Percentiles rank a stretch among this genome's conserved stretches.
Conservation (phyloP, 2,113 vertebrate genomes). For the Gasterosteus nipponicus region DNA sequence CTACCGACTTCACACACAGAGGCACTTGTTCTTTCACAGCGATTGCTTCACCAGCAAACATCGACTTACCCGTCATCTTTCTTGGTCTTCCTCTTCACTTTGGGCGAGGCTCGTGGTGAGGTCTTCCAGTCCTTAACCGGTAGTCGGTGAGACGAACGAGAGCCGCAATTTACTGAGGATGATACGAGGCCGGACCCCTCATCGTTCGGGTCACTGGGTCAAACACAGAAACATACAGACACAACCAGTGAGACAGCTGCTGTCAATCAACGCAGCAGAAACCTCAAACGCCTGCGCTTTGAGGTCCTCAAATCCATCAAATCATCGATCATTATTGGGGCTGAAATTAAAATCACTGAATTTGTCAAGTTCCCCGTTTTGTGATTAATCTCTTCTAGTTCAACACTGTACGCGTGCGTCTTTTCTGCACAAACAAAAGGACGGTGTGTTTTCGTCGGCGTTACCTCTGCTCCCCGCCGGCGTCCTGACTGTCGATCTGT, state of each 20-base stretch:
- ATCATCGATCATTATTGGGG: neutral
- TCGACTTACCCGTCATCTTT: slow-evolving; percentile 88
- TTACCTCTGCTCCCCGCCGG: slow-evolving; percentile 96
- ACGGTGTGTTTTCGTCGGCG: neutral
- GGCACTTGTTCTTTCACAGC: too few species aligned
- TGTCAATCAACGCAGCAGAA: neutral
- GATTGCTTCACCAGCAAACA: neutral
- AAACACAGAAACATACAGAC: slow-evolving; percentile 12
- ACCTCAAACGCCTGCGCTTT: neutral
- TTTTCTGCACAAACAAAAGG: neutral
- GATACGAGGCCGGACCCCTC: slow-evolving; percentile 92
- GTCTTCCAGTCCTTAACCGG: slow-evolving; percentile 96
- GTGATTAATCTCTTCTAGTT: neutral
- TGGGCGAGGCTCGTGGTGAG: slow-evolving; percentile 92
- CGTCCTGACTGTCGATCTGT: slow-evolving; percentile 93
- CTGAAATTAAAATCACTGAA: neutral
- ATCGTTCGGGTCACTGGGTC: slow-evolving; percentile 92
- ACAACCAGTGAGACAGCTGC: neutral
- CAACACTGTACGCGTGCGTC: neutral
- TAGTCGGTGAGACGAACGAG: slow-evolving; percentile 88
- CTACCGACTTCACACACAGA: neutral
- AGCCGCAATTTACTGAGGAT: slow-evolving; percentile 86
- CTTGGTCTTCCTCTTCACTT: slow-evolving; percentile 90
- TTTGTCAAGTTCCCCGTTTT: neutral
- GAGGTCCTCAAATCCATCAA: neutral